Percentiles rank a stretch among this genome's conserved stretches.
phyloP scores from a whole-genome alignment of 2,113 vertebrate species.

The Dasyornis broadbenti region DNA sequence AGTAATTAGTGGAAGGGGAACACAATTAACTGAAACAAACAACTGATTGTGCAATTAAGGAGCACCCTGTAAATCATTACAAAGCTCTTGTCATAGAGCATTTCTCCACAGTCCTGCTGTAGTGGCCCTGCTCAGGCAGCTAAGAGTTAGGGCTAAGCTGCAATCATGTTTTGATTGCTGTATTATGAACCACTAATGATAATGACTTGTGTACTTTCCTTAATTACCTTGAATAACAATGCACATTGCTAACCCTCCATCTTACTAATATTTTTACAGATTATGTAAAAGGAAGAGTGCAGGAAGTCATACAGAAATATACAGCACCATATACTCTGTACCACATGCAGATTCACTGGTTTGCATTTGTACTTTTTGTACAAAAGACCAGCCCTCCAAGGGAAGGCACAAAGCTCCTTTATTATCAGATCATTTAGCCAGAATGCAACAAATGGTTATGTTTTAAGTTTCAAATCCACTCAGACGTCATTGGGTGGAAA shows the following conservation, averaged over 20 bases:
- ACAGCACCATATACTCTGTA: neutral
- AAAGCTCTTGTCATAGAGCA: conserved; percentile 14
- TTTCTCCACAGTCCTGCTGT: neutral
- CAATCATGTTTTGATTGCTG: neutral
- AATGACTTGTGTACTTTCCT: neutral
- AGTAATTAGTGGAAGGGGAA: conserved; percentile 49
- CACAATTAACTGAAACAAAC: conserved; percentile 65
- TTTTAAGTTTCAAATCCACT: neutral
- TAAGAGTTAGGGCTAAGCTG: neutral
- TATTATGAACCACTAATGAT: neutral
- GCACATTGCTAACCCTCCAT: neutral
- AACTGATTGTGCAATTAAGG: conserved; percentile 51
- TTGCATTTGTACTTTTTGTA: neutral
- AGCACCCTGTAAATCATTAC: conserved; percentile 45
- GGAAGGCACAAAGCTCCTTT: neutral
- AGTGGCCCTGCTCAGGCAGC: neutral
- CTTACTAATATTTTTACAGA: neutral
- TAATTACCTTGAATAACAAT: neutral
- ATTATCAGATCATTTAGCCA: neutral
- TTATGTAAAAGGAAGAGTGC: neutral
- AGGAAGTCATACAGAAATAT: neutral
- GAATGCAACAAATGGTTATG: neutral
- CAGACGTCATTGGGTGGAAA: neutral
- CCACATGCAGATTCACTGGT: neutral
- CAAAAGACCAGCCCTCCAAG: neutral